Evolutionary conservation across 2,113 vertebrate genomes (phyloP).

Genomic region (Pseudonaja textilis): DNA sequence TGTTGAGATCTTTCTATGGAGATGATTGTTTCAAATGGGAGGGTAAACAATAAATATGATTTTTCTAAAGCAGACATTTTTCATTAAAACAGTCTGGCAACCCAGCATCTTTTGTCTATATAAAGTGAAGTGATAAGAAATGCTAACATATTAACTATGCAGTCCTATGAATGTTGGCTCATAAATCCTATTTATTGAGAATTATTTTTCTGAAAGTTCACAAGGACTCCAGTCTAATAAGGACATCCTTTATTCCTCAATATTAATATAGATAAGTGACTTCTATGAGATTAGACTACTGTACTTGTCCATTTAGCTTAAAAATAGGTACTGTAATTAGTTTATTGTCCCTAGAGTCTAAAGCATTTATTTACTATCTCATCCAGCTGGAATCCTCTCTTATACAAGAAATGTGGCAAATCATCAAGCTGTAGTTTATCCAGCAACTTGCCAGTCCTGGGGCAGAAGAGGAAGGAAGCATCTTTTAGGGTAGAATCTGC

Average conservation of each 20-base stretch:
- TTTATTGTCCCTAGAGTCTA: not conserved
- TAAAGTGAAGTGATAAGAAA: not conserved
- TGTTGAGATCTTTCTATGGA: not conserved
- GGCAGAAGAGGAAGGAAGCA: not conserved
- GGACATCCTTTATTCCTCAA: not conserved
- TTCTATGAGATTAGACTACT: not conserved
- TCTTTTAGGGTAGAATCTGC: not conserved
- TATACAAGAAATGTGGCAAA: not conserved
- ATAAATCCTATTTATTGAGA: not conserved
- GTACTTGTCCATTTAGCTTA: not conserved
- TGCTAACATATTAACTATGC: not conserved
- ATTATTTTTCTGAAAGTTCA: not conserved
- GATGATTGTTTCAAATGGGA: not conserved
- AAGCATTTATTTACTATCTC: not conserved
- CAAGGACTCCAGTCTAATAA: not conserved
- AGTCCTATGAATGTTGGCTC: not conserved
- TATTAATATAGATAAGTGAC: not conserved
- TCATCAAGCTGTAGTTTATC: not conserved
- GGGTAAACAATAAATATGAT: not conserved
- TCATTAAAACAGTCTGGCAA: not conserved
- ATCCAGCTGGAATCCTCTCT: not conserved
- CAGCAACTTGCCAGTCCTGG: not conserved
- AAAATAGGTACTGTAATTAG: not conserved
- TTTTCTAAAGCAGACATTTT: not conserved
- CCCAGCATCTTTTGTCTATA: not conserved